These are phyloP conservation scores for Mythimna pallens DNA, from an alignment of 2,888 invertebrate genomes.

Conservation along the genomic window DNA sequence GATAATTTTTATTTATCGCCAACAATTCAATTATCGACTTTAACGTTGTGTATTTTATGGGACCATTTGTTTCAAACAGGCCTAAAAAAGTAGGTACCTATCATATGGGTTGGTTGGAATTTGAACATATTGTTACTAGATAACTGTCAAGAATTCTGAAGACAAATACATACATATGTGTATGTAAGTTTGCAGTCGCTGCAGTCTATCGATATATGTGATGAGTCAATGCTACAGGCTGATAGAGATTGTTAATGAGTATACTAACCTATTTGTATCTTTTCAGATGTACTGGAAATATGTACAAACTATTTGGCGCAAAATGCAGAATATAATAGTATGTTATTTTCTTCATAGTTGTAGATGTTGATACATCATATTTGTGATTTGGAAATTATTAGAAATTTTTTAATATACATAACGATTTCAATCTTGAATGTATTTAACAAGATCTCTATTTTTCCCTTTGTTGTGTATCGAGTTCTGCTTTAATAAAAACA, in stretches of 20 bases:
- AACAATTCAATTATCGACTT: no score
- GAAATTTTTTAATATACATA: background rate
- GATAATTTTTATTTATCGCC: no score
- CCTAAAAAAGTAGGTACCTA: no score
- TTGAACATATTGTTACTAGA: no score
- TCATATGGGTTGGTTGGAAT: no score
- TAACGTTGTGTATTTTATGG: no score
- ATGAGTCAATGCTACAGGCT: background rate
- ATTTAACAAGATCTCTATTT: background rate
- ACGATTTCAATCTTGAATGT: background rate
- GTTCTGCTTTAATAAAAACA: background rate
- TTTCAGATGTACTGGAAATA: slow-evolving; percentile 81
- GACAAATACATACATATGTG: no score
- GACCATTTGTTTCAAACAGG: no score
- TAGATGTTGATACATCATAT: background rate
- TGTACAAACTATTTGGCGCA: slow-evolving; percentile 82
- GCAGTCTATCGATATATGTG: background rate
- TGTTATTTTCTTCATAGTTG: slow-evolving; percentile 30
- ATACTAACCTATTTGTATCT: slow-evolving; percentile 5
- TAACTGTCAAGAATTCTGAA: no score
- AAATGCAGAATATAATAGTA: slow-evolving; percentile 82
- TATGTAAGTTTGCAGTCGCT: no score
- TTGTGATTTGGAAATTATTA: background rate
- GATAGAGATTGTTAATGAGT: background rate
- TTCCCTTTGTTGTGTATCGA: background rate